A percentile compares a stretch with the other conserved stretches of the same genome.
These are phyloP conservation scores for Hypena proboscidalis DNA, from an alignment of 2,888 invertebrate species.

Conservation along the genomic window DNA sequence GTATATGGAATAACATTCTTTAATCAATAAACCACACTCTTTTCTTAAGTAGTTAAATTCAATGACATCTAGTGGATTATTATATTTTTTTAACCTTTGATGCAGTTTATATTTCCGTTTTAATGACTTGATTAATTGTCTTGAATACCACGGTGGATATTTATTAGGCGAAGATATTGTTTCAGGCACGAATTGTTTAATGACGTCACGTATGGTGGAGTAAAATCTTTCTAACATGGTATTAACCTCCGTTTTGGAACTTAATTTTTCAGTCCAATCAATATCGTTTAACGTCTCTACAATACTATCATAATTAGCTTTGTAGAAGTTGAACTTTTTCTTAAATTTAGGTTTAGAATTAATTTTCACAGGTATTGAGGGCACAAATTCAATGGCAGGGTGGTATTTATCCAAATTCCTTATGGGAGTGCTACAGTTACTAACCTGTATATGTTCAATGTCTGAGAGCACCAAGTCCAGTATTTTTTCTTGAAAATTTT, in stretches of 20 bases:
- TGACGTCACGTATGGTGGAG: neutral
- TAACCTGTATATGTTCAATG: neutral
- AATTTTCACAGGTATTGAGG: neutral
- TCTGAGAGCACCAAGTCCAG: constrained; percentile 5
- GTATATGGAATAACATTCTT: too few species aligned
- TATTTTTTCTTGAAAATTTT: constrained; percentile 2
- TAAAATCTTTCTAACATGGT: constrained; percentile 2
- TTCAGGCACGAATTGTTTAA: constrained; percentile 3
- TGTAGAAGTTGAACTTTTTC: neutral
- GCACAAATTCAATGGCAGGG: constrained; percentile 2
- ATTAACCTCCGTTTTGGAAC: constrained; percentile 2
- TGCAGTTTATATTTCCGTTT: constrained; percentile 1
- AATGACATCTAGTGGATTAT: neutral
- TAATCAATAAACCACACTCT: neutral
- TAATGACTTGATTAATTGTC: neutral
- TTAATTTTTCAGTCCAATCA: constrained; percentile 2
- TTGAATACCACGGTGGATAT: constrained; percentile 7
- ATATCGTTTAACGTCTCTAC: neutral
- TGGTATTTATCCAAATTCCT: constrained; percentile 3
- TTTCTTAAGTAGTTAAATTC: neutral
- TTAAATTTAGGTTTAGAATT: neutral
- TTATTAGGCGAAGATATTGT: neutral
- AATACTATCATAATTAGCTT: constrained; percentile 3
- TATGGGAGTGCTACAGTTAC: neutral
- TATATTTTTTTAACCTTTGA: neutral